Percentiles rank a stretch among this genome's conserved stretches.
These are phyloP conservation scores for Apamea anceps DNA, from an alignment of 2,888 invertebrate species.

Conservation along the genomic window DNA sequence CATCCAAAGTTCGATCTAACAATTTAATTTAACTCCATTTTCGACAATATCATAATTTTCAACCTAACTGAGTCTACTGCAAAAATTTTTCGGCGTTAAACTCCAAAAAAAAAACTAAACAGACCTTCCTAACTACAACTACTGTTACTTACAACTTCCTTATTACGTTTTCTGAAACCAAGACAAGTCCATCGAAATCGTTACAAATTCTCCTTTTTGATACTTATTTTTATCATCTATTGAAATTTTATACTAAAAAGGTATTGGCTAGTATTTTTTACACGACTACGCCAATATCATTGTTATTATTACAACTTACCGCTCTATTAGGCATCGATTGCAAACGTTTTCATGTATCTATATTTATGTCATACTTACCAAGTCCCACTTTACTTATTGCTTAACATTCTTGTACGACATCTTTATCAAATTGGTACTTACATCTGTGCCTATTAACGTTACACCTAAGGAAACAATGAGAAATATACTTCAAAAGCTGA, in stretches of 20 bases:
- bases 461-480: background rate
- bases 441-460: background rate
- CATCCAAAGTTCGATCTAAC: background rate
- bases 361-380: background rate
- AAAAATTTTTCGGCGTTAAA: background rate
- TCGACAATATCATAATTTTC: background rate
- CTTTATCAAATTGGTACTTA: background rate
- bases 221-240: background rate
- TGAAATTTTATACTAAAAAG: constrained; percentile 15
- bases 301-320: constrained; percentile 6
- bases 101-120: background rate
- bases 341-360: constrained; percentile 3
- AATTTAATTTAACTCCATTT: background rate
- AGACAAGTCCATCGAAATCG: background rate
- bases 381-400: background rate
- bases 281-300: background rate
- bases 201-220: background rate
- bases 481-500: too few species aligned
- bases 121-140: too few species aligned
- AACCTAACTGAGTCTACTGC: background rate
- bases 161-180: background rate
- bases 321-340: constrained; percentile 36
- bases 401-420: background rate
- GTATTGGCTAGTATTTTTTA: constrained; percentile 6
- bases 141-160: background rate